Percentiles rank a stretch among this genome's conserved stretches.
These are phyloP conservation scores for Meleagris gallopavo DNA, from an alignment of 2,113 vertebrate genomes.

Conservation along the genomic window DNA sequence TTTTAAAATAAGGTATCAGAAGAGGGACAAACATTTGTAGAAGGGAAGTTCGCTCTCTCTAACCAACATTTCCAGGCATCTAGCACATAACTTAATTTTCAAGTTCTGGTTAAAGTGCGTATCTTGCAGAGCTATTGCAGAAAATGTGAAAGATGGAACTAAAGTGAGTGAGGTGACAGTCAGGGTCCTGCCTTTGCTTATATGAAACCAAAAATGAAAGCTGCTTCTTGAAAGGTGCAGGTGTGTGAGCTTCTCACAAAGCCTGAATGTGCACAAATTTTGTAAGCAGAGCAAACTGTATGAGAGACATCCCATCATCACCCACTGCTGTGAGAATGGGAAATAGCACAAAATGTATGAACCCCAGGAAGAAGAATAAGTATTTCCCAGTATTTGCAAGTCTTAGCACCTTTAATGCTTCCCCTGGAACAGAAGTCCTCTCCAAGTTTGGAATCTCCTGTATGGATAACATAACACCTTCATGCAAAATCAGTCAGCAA, in stretches of 20 bases:
- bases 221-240: background rate
- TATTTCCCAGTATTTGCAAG: background rate
- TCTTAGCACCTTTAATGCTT: background rate
- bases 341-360: background rate
- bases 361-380: background rate
- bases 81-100: background rate
- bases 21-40: background rate
- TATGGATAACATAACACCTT: background rate
- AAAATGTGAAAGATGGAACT: background rate
- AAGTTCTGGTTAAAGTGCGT: background rate
- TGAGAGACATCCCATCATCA: background rate
- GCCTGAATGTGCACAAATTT: fast-evolving
- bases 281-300: background rate
- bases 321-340: background rate
- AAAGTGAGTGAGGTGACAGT: background rate
- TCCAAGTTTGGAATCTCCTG: background rate
- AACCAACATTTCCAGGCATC: background rate
- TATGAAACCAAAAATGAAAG: background rate
- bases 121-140: background rate
- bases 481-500: background rate
- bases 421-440: background rate
- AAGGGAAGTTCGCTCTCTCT: background rate
- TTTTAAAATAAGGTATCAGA: background rate
- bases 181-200: background rate
- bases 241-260: background rate